Evolutionary conservation across 2,113 vertebrate species (phyloP).

Genomic region (Glareola pratincola): DNA sequence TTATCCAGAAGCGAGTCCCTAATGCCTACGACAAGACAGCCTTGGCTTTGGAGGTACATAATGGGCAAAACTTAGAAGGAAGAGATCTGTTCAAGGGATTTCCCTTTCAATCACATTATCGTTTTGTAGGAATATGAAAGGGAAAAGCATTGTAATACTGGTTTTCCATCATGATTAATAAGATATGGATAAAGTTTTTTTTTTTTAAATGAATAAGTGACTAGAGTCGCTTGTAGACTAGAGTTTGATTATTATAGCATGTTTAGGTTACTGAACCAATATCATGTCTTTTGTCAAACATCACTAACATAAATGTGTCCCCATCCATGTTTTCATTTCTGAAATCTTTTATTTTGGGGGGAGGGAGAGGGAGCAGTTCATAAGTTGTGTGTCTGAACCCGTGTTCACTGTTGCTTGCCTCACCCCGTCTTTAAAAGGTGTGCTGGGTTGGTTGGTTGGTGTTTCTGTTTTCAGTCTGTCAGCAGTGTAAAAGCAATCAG

Average conservation of each 20-base stretch:
- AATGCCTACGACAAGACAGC: constrained; percentile 99
- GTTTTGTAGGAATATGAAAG: constrained; percentile 69
- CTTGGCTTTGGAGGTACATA: constrained; percentile 96
- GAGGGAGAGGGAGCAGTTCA: not conserved
- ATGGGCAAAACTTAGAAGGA: constrained; percentile 77
- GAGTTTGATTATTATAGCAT: constrained; percentile 48
- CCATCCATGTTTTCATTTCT: not conserved
- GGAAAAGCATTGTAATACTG: constrained; percentile 57
- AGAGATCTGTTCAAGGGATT: constrained; percentile 76
- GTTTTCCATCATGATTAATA: constrained; percentile 32
- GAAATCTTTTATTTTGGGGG: not conserved
- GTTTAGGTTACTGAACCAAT: constrained; percentile 58
- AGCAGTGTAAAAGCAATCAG: constrained; percentile 11
- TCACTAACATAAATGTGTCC: constrained; percentile 63
- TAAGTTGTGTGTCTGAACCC: not conserved
- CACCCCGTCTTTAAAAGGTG: not conserved
- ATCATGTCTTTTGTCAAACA: constrained; percentile 55
- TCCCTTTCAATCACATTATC: constrained; percentile 67
- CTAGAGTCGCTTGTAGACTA: constrained; percentile 19
- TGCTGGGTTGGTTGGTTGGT: not conserved
- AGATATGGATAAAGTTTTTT: constrained; percentile 31
- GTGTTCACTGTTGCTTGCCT: constrained; percentile 17
- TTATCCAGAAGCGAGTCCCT: constrained; percentile 99
- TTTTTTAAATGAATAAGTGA: constrained; percentile 2
- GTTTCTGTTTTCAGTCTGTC: not conserved